These are phyloP conservation scores for Acronicta psi DNA, from an alignment of 2,888 invertebrate species.

Conservation along the genomic window DNA sequence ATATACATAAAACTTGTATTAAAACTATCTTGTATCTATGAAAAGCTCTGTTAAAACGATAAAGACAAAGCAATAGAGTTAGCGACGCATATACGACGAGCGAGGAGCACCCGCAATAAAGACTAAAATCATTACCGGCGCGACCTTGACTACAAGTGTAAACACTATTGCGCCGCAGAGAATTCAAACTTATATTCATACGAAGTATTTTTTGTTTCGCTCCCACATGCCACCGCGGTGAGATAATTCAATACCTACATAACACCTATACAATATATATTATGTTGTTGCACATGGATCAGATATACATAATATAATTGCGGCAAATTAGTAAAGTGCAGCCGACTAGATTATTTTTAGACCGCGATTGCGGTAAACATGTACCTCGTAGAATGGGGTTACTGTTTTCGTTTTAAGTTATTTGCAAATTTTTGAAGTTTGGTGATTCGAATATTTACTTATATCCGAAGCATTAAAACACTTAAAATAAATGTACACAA, in stretches of 20 bases:
- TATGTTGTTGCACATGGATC: constrained; percentile 25
- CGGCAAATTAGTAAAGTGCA: constrained; percentile 42
- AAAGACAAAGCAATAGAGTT: constrained; percentile 27
- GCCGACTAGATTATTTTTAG: constrained; percentile 57
- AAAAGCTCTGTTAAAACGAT: constrained; percentile 39
- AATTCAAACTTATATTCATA: constrained; percentile 52
- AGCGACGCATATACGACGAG: constrained; percentile 21
- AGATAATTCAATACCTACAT: constrained; percentile 52
- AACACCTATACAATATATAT: constrained; percentile 26
- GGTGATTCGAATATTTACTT: too few relatives aligned
- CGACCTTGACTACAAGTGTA: constrained; percentile 51
- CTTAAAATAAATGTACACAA: too few relatives aligned
- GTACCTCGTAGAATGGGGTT: constrained; percentile 33
- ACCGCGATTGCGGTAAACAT: constrained; percentile 38
- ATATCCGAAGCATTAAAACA: too few relatives aligned
- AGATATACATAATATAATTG: constrained; percentile 27
- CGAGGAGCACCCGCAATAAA: constrained; percentile 41
- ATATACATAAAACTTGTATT: constrained; percentile 10
- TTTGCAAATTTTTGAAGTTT: constrained; percentile 29
- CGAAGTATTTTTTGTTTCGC: constrained; percentile 38
- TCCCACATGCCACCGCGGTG: constrained; percentile 43
- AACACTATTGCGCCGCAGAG: constrained; percentile 54
- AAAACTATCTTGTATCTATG: constrained; percentile 16
- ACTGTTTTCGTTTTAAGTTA: constrained; percentile 32
- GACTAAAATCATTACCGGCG: constrained; percentile 51